Conservation (phyloP, 30 jellyfish, hydroid and myxozoan species). For the Nemopilema nomurai region DNA sequence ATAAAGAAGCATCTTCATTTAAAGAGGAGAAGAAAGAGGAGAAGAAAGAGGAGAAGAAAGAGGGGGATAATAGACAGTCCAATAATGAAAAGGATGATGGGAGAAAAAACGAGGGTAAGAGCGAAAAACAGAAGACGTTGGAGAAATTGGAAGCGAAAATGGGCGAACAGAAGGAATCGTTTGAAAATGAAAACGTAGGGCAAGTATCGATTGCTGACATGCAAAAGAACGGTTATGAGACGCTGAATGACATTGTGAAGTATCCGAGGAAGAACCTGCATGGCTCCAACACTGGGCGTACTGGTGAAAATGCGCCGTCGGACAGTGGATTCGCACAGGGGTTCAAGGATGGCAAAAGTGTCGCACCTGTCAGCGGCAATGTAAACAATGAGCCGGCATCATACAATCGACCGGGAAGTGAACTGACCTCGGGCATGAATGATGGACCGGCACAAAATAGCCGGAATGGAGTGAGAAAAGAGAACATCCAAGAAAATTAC, state of each 20-base stretch:
- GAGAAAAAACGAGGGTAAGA: slow-evolving; percentile 3
- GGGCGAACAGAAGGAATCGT: slow-evolving; percentile 21
- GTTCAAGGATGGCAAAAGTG: slow-evolving; percentile 27
- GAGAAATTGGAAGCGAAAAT: slow-evolving; percentile 12
- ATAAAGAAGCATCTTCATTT: background rate
- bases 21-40: slow-evolving; percentile 1
- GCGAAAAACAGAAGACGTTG: slow-evolving; percentile 12
- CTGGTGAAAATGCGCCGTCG: slow-evolving; percentile 7
- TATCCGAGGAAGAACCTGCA: slow-evolving; percentile 56
- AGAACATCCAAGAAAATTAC: background rate
- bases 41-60: background rate
- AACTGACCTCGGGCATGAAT: background rate
- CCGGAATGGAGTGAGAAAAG: slow-evolving; percentile 18
- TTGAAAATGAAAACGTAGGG: slow-evolving; percentile 22
- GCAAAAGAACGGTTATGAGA: slow-evolving; percentile 53
- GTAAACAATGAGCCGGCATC: slow-evolving; percentile 7
- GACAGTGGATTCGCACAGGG: slow-evolving; percentile 27
- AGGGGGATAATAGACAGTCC: background rate
- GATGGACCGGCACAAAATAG: background rate
- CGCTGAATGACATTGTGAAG: slow-evolving; percentile 65
- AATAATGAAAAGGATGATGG: slow-evolving; percentile 8
- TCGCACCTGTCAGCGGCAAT: background rate
- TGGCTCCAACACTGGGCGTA: slow-evolving; percentile 9
- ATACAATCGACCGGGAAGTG: background rate
- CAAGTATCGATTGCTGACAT: slow-evolving; percentile 59